phyloP scores from a whole-genome alignment of 2,888 invertebrate species.

The Autographa gamma region DNA sequence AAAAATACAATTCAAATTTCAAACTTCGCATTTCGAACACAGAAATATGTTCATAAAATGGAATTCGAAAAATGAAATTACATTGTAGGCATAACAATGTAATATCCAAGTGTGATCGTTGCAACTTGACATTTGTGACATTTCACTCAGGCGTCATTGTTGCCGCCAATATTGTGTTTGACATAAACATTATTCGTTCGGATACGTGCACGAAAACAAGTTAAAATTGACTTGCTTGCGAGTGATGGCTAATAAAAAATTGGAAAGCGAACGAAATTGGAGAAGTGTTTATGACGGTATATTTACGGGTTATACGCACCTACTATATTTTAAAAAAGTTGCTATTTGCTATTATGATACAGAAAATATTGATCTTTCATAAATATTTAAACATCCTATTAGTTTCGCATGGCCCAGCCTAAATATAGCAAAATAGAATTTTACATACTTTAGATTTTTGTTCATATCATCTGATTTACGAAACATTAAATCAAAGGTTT shows the following conservation, averaged over 20 bases:
- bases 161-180: conserved; percentile 77
- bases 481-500: too few relatives aligned
- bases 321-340: too few relatives aligned
- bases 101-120: conserved; percentile 39
- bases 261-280: conserved; percentile 46
- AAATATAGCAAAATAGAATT: too few relatives aligned
- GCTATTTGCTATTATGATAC: too few relatives aligned
- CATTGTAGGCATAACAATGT: conserved; percentile 11
- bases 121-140: conserved; percentile 71
- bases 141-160: conserved; percentile 79
- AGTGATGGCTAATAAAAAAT: conserved; percentile 59
- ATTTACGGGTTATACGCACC: conserved; percentile 15
- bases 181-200: conserved; percentile 81
- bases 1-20: conserved; percentile 3
- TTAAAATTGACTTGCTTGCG: conserved; percentile 68
- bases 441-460: too few relatives aligned
- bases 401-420: too few relatives aligned
- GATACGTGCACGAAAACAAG: conserved; percentile 66
- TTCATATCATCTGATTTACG: too few relatives aligned
- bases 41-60: background rate
- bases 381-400: too few relatives aligned
- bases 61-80: background rate
- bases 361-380: too few relatives aligned
- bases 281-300: conserved; percentile 32
- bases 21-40: background rate